Percentiles rank a stretch among this genome's conserved stretches.
Conservation (phyloP, 1,140 invertebrate genomes). For the Paraescarpia echinospica region DNA sequence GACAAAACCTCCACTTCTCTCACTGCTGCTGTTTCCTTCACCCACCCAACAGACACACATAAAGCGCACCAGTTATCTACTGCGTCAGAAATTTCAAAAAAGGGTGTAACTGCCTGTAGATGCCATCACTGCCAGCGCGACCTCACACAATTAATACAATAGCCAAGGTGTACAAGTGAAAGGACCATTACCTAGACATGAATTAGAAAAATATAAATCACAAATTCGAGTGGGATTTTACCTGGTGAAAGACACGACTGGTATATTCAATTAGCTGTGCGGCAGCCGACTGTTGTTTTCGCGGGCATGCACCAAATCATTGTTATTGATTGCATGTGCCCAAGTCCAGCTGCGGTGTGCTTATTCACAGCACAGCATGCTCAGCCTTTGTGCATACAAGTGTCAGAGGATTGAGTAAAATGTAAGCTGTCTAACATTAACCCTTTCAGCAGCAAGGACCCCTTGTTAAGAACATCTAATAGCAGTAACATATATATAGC, state of each 20-base stretch:
- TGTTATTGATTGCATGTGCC: constrained; percentile 5
- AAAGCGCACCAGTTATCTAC: neutral
- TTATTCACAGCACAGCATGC: neutral
- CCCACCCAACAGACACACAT: neutral
- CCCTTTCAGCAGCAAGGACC: neutral
- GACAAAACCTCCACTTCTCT: neutral
- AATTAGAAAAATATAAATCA: constrained; percentile 1
- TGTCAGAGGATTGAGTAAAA: neutral
- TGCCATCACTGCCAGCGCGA: neutral
- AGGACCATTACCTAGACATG: neutral
- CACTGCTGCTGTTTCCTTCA: neutral
- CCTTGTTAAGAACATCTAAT: neutral
- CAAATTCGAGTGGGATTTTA: neutral
- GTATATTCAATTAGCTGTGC: neutral
- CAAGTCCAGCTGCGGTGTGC: neutral
- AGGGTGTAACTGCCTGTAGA: neutral
- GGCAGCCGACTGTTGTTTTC: neutral
- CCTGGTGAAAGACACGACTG: neutral
- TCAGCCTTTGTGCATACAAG: neutral
- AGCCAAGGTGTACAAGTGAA: neutral
- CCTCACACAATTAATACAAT: neutral
- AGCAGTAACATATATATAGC: no score
- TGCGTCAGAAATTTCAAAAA: neutral
- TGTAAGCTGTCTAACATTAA: neutral
- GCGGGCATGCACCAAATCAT: neutral